Evolutionary conservation across 2,797 vertebrate species (phyloP).

Genomic region (Catamblyrhynchus diadema): DNA sequence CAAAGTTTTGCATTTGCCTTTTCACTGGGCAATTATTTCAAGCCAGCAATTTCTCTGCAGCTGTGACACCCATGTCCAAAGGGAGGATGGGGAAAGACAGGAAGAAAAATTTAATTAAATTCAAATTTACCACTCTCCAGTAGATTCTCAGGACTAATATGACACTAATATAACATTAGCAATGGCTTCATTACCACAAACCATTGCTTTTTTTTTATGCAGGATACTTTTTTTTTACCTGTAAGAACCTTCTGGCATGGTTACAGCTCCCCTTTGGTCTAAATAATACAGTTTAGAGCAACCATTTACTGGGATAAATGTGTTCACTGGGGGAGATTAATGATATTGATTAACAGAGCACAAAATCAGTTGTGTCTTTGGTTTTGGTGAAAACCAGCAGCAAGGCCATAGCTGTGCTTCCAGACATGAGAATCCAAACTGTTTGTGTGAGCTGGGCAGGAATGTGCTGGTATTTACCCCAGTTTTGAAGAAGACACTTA

Average conservation of each 20-base stretch:
- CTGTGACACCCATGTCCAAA: neutral
- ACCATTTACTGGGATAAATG: neutral
- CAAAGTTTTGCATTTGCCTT: neutral
- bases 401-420: neutral
- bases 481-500: neutral
- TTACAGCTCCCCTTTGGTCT: neutral
- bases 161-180: neutral
- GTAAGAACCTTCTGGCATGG: neutral
- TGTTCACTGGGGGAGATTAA: neutral
- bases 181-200: neutral
- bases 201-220: neutral
- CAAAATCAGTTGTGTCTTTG: neutral
- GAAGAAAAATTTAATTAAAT: neutral
- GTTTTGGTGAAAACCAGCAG: neutral
- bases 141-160: neutral
- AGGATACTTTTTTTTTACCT: neutral
- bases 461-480: slow-evolving; percentile 30
- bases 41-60: neutral
- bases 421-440: neutral
- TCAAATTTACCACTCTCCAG: neutral
- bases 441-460: neutral
- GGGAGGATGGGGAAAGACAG: neutral
- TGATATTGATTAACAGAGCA: neutral
- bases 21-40: neutral
- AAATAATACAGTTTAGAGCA: neutral